Base-by-base conservation (phyloP, 2,888 invertebrate genomes). In the Polia nebulosa region DNA sequence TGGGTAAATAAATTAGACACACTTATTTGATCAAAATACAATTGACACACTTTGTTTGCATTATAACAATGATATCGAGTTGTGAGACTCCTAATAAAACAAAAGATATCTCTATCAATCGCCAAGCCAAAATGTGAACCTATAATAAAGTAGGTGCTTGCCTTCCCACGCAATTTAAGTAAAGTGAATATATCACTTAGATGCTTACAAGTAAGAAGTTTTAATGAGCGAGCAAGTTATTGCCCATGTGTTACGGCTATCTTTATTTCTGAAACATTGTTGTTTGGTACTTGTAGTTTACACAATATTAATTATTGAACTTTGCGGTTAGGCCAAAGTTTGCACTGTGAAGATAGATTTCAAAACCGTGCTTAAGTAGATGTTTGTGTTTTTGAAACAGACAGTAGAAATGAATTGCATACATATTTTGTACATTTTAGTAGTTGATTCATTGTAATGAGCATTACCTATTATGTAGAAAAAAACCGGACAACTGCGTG, bases 111-210 rank as follows among this genome's bases (percentile, higher is more conserved):
- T 57, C 9, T 56, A 41, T 59, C 32, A 73, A 64, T 65, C 64
- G 53, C n/a, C 15, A 49, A 29, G 41, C 34, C 69, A 32, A 62
- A 64, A 60, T 65, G 22, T 41, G 41, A 66, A 69, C 47, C 20
- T 25, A 61, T 72, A 72, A 76, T 74, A 76, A n/a, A 72, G 32
- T 65, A 51, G 53, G 34, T 79, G 60, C 29, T 65, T 41, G 49
- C 56, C 63, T 80, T 81, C 81, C 78, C 78, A 81, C 81, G 51
- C 76, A 45, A 60, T 59, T 77, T 55, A 44, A 72, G 34, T 58
- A 22, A 69, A 51, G 44, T 3, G 62, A 73, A 81, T 77, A 62
- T 70, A 77, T 81, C 62, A 72, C 60, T 67, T 55, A 53, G 53
- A 56, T 55, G 61, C 59, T 61, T 41, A 52, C 45, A 57, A 68